Percentiles rank a stretch among this genome's conserved stretches.
Conservation (phyloP, 1,140 invertebrate genomes). For the Diploscapter pachys region DNA sequence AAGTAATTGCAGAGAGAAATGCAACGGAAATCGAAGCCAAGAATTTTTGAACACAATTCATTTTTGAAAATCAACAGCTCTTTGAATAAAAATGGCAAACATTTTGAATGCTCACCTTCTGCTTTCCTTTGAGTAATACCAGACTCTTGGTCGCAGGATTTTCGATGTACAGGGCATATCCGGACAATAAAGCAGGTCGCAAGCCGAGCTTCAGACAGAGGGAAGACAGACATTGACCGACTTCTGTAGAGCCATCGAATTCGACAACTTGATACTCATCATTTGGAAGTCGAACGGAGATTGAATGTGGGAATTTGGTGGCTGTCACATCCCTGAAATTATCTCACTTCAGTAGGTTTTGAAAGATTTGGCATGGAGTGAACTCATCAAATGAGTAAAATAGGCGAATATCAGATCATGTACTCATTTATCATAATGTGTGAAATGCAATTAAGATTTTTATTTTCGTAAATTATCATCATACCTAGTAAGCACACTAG, state of each 20-base stretch:
- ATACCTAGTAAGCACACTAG: slow-evolving; percentile 37
- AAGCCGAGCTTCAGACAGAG: slow-evolving; percentile 48
- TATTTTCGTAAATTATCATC: too few relatives aligned
- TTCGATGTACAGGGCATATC: slow-evolving; percentile 47
- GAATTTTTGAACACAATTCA: too few relatives aligned
- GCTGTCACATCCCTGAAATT: slow-evolving; percentile 36
- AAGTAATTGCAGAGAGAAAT: too few relatives aligned
- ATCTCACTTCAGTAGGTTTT: too few relatives aligned
- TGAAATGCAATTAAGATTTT: too few relatives aligned
- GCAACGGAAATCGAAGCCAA: too few relatives aligned
- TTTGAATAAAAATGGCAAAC: neutral
- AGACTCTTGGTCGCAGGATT: slow-evolving; percentile 36
- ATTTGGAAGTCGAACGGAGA: slow-evolving; percentile 44
- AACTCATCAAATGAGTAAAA: too few relatives aligned
- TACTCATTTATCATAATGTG: too few relatives aligned
- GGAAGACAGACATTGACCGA: slow-evolving; percentile 49
- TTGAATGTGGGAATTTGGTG: slow-evolving; percentile 47
- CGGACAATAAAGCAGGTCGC: slow-evolving; percentile 47
- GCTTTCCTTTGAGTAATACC: slow-evolving; percentile 45
- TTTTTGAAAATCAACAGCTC: neutral
- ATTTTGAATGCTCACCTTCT: slow-evolving; percentile 30
- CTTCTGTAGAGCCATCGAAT: slow-evolving; percentile 52
- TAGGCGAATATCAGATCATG: too few relatives aligned
- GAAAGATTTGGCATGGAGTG: too few relatives aligned
- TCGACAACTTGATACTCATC: slow-evolving; percentile 52